phyloP scores from a whole-genome alignment of 1,140 invertebrate species.

The Asobara japonica region DNA sequence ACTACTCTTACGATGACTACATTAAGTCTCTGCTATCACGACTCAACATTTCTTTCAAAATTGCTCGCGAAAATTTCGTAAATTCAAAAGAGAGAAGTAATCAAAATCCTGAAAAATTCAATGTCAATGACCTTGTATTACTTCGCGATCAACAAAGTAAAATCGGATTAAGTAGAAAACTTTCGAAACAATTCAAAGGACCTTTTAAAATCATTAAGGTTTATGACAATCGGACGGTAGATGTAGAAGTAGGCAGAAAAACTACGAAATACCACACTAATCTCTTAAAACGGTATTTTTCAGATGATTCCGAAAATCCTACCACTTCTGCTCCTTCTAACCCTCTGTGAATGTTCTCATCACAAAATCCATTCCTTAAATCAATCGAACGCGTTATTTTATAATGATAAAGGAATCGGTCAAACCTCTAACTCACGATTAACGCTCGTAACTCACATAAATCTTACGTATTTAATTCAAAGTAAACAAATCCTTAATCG shows the following conservation, averaged over 20 bases:
- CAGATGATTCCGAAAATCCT: slow-evolving; percentile 18
- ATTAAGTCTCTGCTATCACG: slow-evolving; percentile 45
- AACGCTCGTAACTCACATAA: slow-evolving; percentile 33
- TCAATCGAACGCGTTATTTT: slow-evolving; percentile 29
- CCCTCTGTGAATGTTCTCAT: neutral
- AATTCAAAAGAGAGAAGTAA: slow-evolving; percentile 32
- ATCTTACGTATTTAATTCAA: slow-evolving; percentile 30
- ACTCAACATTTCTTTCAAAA: slow-evolving; percentile 45
- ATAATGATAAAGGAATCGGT: slow-evolving; percentile 33
- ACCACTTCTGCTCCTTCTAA: neutral
- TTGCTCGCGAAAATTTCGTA: slow-evolving; percentile 43
- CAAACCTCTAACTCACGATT: slow-evolving; percentile 30
- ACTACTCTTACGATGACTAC: slow-evolving; percentile 57
- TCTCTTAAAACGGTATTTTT: slow-evolving; percentile 36
- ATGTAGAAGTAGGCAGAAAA: slow-evolving; percentile 33
- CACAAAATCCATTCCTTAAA: neutral
- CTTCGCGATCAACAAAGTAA: neutral
- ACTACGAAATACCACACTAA: slow-evolving; percentile 36
- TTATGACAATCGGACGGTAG: no score
- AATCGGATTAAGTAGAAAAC: neutral
- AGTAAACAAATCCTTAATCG: neutral
- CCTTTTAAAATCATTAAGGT: no score
- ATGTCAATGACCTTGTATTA: no score
- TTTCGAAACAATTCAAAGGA: slow-evolving; percentile 28
- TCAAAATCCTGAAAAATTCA: no score